Base-by-base conservation (phyloP, 2,888 invertebrate species). In the Gymnocheta viridis region DNA sequence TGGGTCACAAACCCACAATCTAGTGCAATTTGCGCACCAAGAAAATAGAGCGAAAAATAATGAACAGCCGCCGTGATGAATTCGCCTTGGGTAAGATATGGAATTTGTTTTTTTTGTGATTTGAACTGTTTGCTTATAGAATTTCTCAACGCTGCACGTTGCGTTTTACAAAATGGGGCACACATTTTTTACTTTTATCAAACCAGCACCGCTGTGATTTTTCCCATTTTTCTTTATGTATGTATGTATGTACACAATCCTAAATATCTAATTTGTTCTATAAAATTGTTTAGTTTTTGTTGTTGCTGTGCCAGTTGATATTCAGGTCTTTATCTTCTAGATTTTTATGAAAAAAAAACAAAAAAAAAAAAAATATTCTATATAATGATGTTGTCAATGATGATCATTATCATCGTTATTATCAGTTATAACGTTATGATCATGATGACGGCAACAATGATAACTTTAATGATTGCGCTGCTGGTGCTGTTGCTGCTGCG, bases 381-480 rank as follows among this genome's bases (percentile, higher is more conserved):
- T 29, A 44, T 44, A 70, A 62, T 77, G 56, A 77, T 56, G 44
- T 54, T 64, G 49, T 56, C 38, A 24, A 58, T 24, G n/a, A 67
- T 66, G 41, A 56, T 76, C 69, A 78, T 78, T 44, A 62, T 70
- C 35, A 38, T 77, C 49, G 49, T 35, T 64, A 64, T 72, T 72
- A 72, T 69, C 67, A 58, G 38, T 14, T 60, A 29, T 44, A 24
- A 49, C 32, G 47, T 74, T 44, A 56, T 62, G 54, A 62, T 27
- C 17, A 66, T 76, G 12, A 44, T 44, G 51, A 73, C 60, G 41
- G 22, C 24, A 67, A 60, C 51, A 47, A 44, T 49, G 62, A 80
- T 80, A 49, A 44, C 62, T 51, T 56, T 44, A 47, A 47, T 64
- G 70, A 77, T 77, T 49, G 77, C 10, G 67, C 47, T 32, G 54